A percentile compares a stretch with the other conserved stretches of the same genome.
Evolutionary conservation across 2,113 vertebrate species (phyloP).

Genomic region (Phrynosoma blainvillii): DNA sequence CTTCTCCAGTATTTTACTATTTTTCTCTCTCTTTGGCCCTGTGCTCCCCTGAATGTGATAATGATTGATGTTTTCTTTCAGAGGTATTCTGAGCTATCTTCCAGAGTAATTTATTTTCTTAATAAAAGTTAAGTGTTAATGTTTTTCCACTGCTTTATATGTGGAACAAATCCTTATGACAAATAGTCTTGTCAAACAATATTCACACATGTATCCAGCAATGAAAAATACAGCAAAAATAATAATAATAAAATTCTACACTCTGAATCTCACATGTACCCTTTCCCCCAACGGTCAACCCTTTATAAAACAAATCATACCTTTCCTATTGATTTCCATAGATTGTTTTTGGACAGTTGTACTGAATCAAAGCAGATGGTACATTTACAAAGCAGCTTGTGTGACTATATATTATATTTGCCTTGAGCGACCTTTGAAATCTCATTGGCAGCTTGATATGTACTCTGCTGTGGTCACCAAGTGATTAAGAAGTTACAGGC

Average conservation of each 20-base stretch:
- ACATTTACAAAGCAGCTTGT: not conserved
- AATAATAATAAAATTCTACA: not conserved
- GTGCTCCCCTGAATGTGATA: conserved; percentile 48
- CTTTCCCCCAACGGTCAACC: not conserved
- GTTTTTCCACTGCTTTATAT: conserved; percentile 36
- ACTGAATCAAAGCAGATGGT: not conserved
- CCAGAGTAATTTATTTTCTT: conserved; percentile 66
- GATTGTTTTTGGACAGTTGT: not conserved
- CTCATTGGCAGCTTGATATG: not conserved
- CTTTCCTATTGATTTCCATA: conserved; percentile 13
- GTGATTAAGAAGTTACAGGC: not conserved
- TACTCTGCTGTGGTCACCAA: conserved; percentile 16
- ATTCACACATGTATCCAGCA: conserved; percentile 23
- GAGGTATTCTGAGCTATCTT: conserved; percentile 52
- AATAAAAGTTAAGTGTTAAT: conserved; percentile 59
- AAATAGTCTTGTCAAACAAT: conserved; percentile 51
- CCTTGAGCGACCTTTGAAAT: conserved; percentile 10
- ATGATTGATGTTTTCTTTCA: conserved; percentile 67
- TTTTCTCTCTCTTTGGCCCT: conserved; percentile 42
- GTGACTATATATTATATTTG: not conserved
- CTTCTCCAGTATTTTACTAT: not conserved
- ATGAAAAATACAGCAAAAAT: not conserved
- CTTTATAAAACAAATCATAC: not conserved
- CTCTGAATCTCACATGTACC: not conserved
- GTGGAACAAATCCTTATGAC: conserved; percentile 53